phyloP scores from a whole-genome alignment of 2,113 vertebrate genomes.

The Heloderma charlesbogerti region DNA sequence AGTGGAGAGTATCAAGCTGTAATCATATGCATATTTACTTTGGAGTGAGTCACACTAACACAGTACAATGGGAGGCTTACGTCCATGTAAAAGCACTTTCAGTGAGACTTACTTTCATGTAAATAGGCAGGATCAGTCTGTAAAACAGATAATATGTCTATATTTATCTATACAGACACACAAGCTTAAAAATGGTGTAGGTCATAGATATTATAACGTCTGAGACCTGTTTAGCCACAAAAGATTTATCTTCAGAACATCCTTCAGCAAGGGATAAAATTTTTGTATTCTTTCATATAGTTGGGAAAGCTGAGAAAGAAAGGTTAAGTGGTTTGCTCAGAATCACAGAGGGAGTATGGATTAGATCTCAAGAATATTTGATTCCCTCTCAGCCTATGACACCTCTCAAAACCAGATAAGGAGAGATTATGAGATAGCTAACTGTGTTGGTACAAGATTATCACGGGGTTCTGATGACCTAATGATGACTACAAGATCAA shows the following conservation, averaged over 20 bases:
- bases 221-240: slow-evolving; percentile 1
- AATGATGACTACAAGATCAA: background rate
- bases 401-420: slow-evolving; percentile 49
- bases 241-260: slow-evolving; percentile 8
- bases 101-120: background rate
- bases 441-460: slow-evolving; percentile 39
- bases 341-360: slow-evolving; percentile 26
- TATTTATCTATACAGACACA: background rate
- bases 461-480: slow-evolving; percentile 8
- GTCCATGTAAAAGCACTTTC: background rate
- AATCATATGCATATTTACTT: background rate
- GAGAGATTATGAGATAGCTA: slow-evolving; percentile 44
- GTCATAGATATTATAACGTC: background rate
- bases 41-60: background rate
- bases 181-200: background rate
- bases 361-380: slow-evolving; percentile 59
- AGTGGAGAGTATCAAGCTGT: background rate
- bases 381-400: slow-evolving; percentile 44
- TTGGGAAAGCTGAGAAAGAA: slow-evolving; percentile 38
- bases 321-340: slow-evolving; percentile 32
- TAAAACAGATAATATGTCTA: background rate
- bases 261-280: slow-evolving; percentile 23
- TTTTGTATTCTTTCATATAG: slow-evolving; percentile 21
- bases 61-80: background rate
- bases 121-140: background rate